Evolutionary conservation across 1,140 invertebrate genomes (phyloP).

Genomic region (Wiebesia pumilae): DNA sequence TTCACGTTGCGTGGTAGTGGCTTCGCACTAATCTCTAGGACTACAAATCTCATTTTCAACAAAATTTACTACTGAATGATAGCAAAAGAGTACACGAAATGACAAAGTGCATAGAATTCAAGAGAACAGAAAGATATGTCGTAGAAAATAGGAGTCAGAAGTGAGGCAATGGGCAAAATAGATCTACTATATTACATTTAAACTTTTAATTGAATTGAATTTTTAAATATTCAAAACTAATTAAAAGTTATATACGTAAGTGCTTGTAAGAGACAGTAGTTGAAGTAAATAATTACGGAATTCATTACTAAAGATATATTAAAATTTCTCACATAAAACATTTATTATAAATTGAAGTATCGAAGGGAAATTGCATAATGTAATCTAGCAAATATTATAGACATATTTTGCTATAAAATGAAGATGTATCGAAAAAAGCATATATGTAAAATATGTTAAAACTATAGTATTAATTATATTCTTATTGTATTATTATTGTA

Average conservation of each 20-base stretch:
- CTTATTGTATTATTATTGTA: too few relatives aligned
- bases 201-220: background rate
- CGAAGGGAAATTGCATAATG: too few relatives aligned
- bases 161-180: background rate
- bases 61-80: constrained; percentile 17
- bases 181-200: background rate
- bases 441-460: too few relatives aligned
- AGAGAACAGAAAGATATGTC: background rate
- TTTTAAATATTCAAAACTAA: background rate
- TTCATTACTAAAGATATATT: too few relatives aligned
- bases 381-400: too few relatives aligned
- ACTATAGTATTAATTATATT: too few relatives aligned
- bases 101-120: background rate
- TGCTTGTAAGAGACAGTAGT: background rate
- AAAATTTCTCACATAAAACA: too few relatives aligned
- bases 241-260: background rate
- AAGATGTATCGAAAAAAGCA: too few relatives aligned
- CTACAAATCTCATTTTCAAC: constrained; percentile 36
- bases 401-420: too few relatives aligned
- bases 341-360: too few relatives aligned
- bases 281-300: background rate
- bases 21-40: constrained; percentile 4
- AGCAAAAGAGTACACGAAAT: background rate
- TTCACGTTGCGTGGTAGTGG: background rate
- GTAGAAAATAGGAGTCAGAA: background rate